Evolutionary conservation across 2,797 vertebrate genomes (phyloP), one percentile per base, ranked within the genome.

Genomic region (Leptatherina wallacei): DNA sequence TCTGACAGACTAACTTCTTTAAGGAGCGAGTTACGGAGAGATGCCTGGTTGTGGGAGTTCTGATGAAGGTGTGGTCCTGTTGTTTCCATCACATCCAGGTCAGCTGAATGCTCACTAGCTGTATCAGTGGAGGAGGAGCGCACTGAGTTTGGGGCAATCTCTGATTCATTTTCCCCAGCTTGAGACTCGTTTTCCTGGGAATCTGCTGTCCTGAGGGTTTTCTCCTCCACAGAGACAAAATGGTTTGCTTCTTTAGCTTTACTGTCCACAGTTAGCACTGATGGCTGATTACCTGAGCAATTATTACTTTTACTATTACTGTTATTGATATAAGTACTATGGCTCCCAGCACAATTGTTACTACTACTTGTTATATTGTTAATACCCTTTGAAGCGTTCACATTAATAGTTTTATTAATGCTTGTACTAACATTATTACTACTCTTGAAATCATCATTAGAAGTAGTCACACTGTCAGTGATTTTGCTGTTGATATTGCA

Each of bases 111-210:
- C 75, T 96, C 95, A 10, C 94, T 96, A 63, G 96, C 96, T 24
- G 96, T 97, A 70, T 98, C 97, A 0, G 96, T 97, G 71, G 96
- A 96, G 4, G 95, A 96, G 13, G 95, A 98, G 55, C 94, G 94
- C 22, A 95, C 89, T 0, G 96, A 96, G 85, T 90, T 91, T 5
- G 90, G 89, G 71, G 89, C 65, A 32, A 80, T 89, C 51, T 94
- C 92, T 6, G 87, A 80, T 52, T 93, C 93, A 30, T 86, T 77
- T 61, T 90, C 91, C 22, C 75, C 75, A 30, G 62, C 59, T 38
- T 80, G 79, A 68, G 82, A 60, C 56, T 89, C 80, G 78, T 85
- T 89, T 78, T 91, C 88, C 77, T 65, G 82, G 68, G 74, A 64
- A 35, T 77, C 67, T 63, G 73, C 75, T 72, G 57, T 85, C 85